Base-by-base conservation (phyloP, 2,113 vertebrate species). In the Melanotaenia duboulayi region DNA sequence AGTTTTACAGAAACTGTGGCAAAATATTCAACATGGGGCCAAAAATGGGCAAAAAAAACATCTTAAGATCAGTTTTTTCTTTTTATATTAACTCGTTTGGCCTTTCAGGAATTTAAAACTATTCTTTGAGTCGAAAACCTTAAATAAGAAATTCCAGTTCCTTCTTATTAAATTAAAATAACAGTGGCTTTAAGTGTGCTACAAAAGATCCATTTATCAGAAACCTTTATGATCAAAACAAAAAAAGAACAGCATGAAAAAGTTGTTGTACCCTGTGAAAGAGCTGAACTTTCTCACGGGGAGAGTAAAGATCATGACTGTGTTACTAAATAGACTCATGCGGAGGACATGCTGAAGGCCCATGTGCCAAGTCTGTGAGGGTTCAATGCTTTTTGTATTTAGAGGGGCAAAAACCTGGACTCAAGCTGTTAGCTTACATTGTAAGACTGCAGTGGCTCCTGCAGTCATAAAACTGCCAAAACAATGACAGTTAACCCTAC, bases 261-360 rank as follows among this genome's bases (percentile, higher is more conserved):
- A 24, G 35, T 85, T 83, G 63, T 28, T 28, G 7, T 65, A 52
- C 63, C 48, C 68, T 58, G 67, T 87, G 79, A 90, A 90, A 87
- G 82, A 85, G 75, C 72, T 68, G 62, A 61, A 69, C 80, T 90
- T 91, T 92, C 91, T 90, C 90, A 89, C 66, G 69, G 80, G 68
- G 64, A 59, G 81, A 83, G 67, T 58, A 55, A 49, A 14, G 80
- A 86, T 81, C 90, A 88, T 91, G 89, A 91, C 83, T 82, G 87
- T 84, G 82, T 86, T 92, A 86, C 91, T 91, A 90, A 94, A 87
- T 24, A 91, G 89, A 82, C 80, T 77, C 82, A 80, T 80, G 85
- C 7, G 37, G 80, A 74, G 74, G 77, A 49, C 39, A 51, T 22
- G 65, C 64, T 56, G 14, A 19, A 23, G 39, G 67, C 62, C 61